Conservation (phyloP, 2,113 vertebrate genomes). For the Puffinus mauretanicus region DNA sequence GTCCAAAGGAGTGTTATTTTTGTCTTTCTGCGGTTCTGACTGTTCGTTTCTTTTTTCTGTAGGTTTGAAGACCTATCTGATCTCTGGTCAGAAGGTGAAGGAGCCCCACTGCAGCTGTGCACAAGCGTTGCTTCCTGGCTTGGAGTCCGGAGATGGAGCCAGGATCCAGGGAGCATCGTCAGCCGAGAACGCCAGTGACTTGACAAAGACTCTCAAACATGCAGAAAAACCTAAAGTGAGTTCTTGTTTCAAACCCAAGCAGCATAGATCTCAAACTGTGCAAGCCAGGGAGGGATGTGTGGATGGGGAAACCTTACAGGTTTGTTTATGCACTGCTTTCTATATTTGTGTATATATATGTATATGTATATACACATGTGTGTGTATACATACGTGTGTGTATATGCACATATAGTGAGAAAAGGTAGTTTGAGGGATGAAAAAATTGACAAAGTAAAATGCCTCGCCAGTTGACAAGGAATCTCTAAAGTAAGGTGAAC, state of each 20-base stretch:
- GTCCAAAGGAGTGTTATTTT: neutral
- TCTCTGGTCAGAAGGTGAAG: constrained; percentile 87
- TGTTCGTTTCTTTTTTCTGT: constrained; percentile 14
- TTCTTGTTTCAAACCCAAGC: neutral
- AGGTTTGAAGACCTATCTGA: constrained; percentile 95
- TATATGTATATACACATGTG: neutral
- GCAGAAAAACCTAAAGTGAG: constrained; percentile 78
- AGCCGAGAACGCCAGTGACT: constrained; percentile 67
- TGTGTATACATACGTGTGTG: neutral
- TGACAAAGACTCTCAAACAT: constrained; percentile 64
- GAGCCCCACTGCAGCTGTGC: constrained; percentile 83
- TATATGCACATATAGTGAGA: neutral
- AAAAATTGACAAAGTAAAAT: neutral
- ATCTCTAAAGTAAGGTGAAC: neutral
- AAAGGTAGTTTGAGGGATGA: neutral
- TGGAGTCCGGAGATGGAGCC: constrained; percentile 73
- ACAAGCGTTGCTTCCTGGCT: constrained; percentile 71
- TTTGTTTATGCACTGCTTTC: neutral
- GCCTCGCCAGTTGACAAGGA: neutral
- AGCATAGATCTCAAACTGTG: neutral
- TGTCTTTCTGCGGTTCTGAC: constrained; percentile 40
- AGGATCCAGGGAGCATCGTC: constrained; percentile 52
- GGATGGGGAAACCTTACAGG: neutral
- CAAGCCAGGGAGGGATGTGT: neutral
- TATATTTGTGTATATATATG: rapidly evolving